Conservation (phyloP, 2,797 vertebrate species). For the Micromesistius poutassou region DNA sequence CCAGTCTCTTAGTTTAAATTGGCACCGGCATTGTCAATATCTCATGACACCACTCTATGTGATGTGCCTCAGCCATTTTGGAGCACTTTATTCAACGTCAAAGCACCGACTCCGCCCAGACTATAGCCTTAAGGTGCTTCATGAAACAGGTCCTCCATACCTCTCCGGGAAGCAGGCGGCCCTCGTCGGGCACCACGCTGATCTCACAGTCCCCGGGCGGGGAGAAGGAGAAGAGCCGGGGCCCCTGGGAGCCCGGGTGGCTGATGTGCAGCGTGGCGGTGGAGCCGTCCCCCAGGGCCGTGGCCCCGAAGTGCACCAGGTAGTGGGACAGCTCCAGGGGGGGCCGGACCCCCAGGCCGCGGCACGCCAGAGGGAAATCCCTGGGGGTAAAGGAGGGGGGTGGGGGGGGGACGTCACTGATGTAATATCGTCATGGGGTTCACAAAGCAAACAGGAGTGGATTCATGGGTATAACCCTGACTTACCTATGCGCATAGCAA, state of each 20-base stretch:
- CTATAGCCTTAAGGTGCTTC: background rate
- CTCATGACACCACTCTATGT: too few species aligned
- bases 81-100: too few species aligned
- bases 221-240: constrained; percentile 80
- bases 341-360: constrained; percentile 78
- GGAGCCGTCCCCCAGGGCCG: constrained; percentile 75
- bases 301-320: constrained; percentile 82
- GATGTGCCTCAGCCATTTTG: too few species aligned
- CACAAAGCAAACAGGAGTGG: background rate
- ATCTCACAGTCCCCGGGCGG: constrained; percentile 72
- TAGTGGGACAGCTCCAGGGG: constrained; percentile 86
- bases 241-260: constrained; percentile 65
- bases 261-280: constrained; percentile 74
- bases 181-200: constrained; percentile 77
- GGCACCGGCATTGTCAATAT: too few species aligned
- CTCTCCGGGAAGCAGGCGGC: constrained; percentile 83
- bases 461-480: too few species aligned
- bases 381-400: constrained; percentile 54
- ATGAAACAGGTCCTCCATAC: constrained; percentile 52
- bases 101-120: too few species aligned
- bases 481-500: too few species aligned
- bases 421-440: background rate
- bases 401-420: background rate
- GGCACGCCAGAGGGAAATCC: constrained; percentile 82
- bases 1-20: too few species aligned